These are phyloP conservation scores for Silurus aristotelis DNA, from an alignment of 2,797 vertebrate genomes.

Conservation along the genomic window DNA sequence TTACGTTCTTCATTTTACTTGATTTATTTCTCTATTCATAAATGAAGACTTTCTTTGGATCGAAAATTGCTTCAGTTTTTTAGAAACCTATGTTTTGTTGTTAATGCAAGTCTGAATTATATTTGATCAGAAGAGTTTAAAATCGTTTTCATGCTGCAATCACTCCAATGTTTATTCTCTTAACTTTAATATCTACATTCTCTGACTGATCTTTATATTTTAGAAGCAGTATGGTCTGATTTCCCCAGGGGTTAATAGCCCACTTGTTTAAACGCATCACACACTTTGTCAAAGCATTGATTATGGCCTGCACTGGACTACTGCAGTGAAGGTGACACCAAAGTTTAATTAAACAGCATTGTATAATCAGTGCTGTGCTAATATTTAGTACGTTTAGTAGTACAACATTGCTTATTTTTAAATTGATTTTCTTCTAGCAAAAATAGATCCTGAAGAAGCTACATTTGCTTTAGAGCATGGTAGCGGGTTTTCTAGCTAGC, in stretches of 20 bases:
- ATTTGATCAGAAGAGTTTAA: neutral
- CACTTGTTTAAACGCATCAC: neutral
- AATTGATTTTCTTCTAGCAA: neutral
- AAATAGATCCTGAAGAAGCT: neutral
- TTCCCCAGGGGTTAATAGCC: neutral
- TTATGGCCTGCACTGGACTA: neutral
- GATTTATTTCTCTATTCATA: neutral
- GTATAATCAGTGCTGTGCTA: neutral
- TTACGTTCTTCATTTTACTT: neutral
- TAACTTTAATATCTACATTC: neutral
- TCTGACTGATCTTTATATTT: neutral
- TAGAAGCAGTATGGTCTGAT: neutral
- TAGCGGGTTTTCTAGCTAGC: neutral
- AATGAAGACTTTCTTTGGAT: neutral
- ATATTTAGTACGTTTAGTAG: neutral
- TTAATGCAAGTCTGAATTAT: neutral
- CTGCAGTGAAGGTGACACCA: neutral
- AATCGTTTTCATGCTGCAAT: neutral
- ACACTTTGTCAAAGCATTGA: constrained; percentile 5
- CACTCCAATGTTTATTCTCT: neutral
- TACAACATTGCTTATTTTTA: neutral
- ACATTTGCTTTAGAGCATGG: no score
- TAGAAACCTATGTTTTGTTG: neutral
- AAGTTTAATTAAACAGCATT: constrained; percentile 1
- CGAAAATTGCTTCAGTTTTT: neutral